These are phyloP conservation scores for Cotesia congregata DNA, from an alignment of 2,888 invertebrate species.

Conservation along the genomic window DNA sequence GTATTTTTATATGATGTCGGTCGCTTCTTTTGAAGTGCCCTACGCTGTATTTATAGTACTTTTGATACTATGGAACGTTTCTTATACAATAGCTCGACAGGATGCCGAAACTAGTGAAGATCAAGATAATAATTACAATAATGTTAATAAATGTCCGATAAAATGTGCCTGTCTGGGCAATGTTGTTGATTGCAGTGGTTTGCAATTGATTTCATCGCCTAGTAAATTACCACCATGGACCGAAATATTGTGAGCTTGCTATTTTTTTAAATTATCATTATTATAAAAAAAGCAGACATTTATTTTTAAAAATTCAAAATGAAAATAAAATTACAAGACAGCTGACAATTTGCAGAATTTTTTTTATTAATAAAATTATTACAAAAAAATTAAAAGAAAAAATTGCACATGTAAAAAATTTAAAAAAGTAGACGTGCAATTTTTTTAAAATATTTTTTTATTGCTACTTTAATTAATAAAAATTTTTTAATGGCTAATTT, in stretches of 20 bases:
- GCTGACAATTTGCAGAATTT: no score
- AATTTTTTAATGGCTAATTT: no score
- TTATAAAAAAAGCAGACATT: neutral
- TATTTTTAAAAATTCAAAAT: neutral
- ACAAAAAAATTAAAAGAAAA: no score
- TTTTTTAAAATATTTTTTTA: no score
- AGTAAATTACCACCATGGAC: constrained; percentile 68
- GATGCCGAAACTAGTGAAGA: constrained; percentile 2
- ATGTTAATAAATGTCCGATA: constrained; percentile 59
- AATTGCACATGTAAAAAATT: no score
- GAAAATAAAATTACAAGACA: no score
- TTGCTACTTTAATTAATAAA: no score
- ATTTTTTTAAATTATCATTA: constrained; percentile 19
- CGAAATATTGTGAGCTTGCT: constrained; percentile 63
- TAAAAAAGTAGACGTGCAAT: no score
- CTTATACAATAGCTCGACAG: constrained; percentile 15
- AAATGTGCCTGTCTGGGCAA: constrained; percentile 67
- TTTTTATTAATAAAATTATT: no score
- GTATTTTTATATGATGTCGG: constrained; percentile 38
- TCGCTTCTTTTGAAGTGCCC: constrained; percentile 34
- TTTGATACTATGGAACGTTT: constrained; percentile 25
- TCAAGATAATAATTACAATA: constrained; percentile 41
- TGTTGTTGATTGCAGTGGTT: constrained; percentile 62
- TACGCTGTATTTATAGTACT: constrained; percentile 22
- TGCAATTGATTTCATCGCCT: constrained; percentile 63